These are phyloP conservation scores for Adelosebastes latens DNA, from an alignment of 2,797 vertebrate genomes.

Conservation along the genomic window DNA sequence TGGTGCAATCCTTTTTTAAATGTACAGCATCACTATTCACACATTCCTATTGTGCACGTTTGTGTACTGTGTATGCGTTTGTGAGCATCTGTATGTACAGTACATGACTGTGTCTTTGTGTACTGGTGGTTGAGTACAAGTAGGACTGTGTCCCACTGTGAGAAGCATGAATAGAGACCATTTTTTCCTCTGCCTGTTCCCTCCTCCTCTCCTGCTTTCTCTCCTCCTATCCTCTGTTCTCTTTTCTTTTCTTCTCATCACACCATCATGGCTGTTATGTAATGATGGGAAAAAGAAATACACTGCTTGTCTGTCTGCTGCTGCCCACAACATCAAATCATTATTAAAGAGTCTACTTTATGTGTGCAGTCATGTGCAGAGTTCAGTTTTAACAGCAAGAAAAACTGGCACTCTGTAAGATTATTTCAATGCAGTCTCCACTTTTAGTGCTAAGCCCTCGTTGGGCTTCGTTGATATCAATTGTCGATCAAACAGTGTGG, in stretches of 20 bases:
- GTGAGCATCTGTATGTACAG: background rate
- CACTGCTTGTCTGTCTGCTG: constrained; percentile 28
- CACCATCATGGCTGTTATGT: constrained; percentile 54
- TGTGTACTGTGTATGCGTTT: constrained; percentile 4
- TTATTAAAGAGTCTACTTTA: background rate
- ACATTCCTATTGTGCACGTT: constrained; percentile 14
- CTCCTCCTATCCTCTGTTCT: constrained; percentile 42
- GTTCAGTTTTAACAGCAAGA: background rate
- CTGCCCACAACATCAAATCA: background rate
- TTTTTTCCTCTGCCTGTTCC: constrained; percentile 40
- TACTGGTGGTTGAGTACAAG: constrained; percentile 26
- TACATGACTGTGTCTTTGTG: constrained; percentile 21
- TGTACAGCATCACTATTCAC: background rate
- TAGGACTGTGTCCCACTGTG: constrained; percentile 46
- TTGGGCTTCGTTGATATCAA: background rate
- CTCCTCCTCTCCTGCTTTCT: constrained; percentile 33
- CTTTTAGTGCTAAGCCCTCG: background rate
- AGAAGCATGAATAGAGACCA: constrained; percentile 60
- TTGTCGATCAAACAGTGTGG: background rate
- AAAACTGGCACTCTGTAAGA: background rate
- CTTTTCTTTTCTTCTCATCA: constrained; percentile 45
- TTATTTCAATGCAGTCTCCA: background rate
- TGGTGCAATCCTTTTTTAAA: background rate
- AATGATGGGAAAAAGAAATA: constrained; percentile 42
- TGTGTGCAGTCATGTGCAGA: background rate